Percentiles rank a stretch among this genome's conserved stretches.
Evolutionary conservation across 2,113 vertebrate genomes (phyloP).

Genomic region (Oxygymnocypris stewartii): DNA sequence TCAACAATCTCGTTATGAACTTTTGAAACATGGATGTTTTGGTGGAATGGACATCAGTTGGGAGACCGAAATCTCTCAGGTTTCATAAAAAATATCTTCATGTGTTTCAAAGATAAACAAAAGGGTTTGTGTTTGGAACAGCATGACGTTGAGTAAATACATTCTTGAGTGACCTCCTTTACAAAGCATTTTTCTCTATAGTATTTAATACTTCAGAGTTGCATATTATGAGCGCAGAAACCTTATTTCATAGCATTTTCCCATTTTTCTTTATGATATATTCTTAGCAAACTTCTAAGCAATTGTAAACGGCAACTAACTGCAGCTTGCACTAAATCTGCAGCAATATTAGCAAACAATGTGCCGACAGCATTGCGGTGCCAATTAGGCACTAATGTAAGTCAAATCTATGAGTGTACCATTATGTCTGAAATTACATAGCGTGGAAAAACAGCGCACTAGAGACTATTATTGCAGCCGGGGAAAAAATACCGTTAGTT

Average conservation of each 20-base stretch:
- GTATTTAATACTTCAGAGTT: slow-evolving; percentile 16
- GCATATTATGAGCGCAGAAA: slow-evolving; percentile 24
- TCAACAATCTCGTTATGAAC: not conserved
- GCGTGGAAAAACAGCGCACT: not conserved
- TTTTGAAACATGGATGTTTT: not conserved
- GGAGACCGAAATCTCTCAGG: not conserved
- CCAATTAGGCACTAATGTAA: slow-evolving; percentile 3
- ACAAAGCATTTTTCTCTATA: not conserved
- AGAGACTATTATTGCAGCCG: not conserved
- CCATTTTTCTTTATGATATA: slow-evolving; percentile 11
- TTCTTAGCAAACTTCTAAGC: not conserved
- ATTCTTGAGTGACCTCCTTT: too few species aligned
- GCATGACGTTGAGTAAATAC: not conserved
- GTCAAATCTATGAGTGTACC: slow-evolving; percentile 15
- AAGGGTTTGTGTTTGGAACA: not conserved
- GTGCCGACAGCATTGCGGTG: not conserved
- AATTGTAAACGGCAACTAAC: not conserved
- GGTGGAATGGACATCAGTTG: not conserved
- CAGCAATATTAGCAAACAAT: not conserved
- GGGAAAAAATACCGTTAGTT: not conserved
- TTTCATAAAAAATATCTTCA: not conserved
- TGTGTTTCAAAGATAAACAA: too few species aligned
- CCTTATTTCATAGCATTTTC: slow-evolving; percentile 35
- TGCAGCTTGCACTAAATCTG: not conserved
- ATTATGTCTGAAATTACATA: slow-evolving; percentile 1